Conservation (phyloP, 2,888 invertebrate genomes). For the Tinea semifulvella region DNA sequence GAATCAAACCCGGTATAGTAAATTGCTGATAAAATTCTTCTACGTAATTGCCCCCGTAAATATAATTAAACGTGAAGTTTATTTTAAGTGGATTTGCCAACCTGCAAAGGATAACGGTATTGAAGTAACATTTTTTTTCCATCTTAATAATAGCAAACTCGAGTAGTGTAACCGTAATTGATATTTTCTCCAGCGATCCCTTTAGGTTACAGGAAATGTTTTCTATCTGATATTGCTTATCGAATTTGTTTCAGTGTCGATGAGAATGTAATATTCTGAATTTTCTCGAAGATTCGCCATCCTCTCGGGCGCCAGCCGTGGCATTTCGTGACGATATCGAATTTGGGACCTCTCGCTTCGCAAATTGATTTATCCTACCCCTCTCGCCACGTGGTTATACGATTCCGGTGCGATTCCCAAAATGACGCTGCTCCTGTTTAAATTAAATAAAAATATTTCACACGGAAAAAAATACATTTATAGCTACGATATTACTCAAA, state of each 20-base stretch:
- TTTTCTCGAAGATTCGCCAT: constrained; percentile 8
- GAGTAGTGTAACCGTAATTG: constrained; percentile 1
- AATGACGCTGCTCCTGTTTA: constrained; percentile 8
- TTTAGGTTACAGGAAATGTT: constrained; percentile 9
- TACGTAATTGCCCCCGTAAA: too few relatives aligned
- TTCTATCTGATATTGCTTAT: constrained; percentile 13
- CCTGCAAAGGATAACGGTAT: not conserved
- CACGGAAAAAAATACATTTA: not conserved
- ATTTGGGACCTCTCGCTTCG: constrained; percentile 50
- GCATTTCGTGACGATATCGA: constrained; percentile 37
- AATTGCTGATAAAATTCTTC: too few relatives aligned
- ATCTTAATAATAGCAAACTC: too few relatives aligned
- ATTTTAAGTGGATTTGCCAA: too few relatives aligned
- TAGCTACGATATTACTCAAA: not conserved
- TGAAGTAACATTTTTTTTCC: too few relatives aligned
- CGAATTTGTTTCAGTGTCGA: constrained; percentile 14
- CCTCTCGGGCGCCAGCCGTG: constrained; percentile 13
- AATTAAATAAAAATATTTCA: not conserved
- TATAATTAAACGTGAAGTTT: too few relatives aligned
- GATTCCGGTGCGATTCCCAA: constrained; percentile 13
- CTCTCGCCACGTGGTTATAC: constrained; percentile 12
- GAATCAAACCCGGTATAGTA: too few relatives aligned
- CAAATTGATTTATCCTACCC: constrained; percentile 51
- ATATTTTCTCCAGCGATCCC: constrained; percentile 7
- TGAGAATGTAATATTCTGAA: constrained; percentile 13